A percentile compares a stretch with the other conserved stretches of the same genome.
Evolutionary conservation across 2,888 invertebrate genomes (phyloP).

Genomic region (Psylliodes chrysocephalus): DNA sequence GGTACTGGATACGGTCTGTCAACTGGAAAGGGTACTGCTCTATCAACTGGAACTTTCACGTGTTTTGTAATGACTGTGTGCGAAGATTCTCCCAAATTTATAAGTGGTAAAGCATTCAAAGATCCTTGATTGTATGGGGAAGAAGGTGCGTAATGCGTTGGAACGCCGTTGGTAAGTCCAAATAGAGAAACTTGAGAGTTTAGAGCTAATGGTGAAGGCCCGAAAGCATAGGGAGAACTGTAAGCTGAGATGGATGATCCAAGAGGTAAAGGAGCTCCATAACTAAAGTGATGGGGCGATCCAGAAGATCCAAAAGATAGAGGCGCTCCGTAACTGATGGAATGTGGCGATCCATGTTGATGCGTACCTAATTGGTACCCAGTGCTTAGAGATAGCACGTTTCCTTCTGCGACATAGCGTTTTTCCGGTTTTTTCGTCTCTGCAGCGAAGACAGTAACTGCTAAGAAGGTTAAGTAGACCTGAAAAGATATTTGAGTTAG

Average conservation of each 20-base stretch:
- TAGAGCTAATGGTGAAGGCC: neutral
- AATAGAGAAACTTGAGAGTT: neutral
- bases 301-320: neutral
- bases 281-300: neutral
- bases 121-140: neutral
- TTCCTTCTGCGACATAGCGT: neutral
- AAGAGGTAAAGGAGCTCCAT: neutral
- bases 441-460: neutral
- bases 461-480: neutral
- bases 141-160: neutral
- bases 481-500: too few relatives aligned
- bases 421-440: neutral
- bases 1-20: slow-evolving; percentile 57
- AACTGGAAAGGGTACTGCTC: slow-evolving; percentile 64
- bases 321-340: too few relatives aligned
- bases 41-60: slow-evolving; percentile 60
- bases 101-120: neutral
- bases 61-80: neutral
- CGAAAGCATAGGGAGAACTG: neutral
- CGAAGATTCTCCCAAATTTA: slow-evolving; percentile 1
- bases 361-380: neutral
- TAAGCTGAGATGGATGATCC: too few relatives aligned
- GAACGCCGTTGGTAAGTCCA: neutral
- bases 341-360: neutral
- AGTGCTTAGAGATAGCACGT: neutral